These are phyloP conservation scores for Chiropotes sagulatus DNA, from an alignment of 2,797 vertebrate species.

Conservation along the genomic window DNA sequence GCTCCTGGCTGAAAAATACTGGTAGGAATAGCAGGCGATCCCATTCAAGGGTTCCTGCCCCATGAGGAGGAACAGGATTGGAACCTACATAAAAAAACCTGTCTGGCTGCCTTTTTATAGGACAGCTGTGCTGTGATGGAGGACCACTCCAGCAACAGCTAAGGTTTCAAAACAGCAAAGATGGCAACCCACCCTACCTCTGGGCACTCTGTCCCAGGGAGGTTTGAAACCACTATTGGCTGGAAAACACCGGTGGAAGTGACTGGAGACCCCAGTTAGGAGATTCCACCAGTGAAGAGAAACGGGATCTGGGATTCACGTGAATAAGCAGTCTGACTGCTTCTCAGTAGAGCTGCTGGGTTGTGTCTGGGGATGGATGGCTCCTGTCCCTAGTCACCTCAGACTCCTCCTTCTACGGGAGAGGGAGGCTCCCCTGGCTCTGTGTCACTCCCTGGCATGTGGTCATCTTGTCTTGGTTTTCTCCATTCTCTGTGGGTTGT, in stretches of 20 bases:
- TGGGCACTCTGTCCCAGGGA: not conserved
- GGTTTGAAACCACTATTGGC: not conserved
- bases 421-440: not conserved
- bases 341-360: not conserved
- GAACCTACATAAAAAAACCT: not conserved
- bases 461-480: not conserved
- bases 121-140: not conserved
- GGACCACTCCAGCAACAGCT: not conserved
- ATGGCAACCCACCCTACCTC: not conserved
- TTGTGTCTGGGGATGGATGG: not conserved
- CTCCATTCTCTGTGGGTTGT: not conserved
- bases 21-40: not conserved
- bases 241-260: not conserved
- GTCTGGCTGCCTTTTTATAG: not conserved
- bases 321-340: not conserved
- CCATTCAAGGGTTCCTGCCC: not conserved
- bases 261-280: not conserved
- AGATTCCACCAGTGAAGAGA: not conserved
- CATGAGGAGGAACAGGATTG: not conserved
- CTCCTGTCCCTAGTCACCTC: not conserved
- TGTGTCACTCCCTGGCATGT: not conserved
- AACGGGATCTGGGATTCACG: not conserved
- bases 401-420: not conserved
- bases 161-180: not conserved
- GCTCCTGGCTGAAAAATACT: not conserved